Percentiles rank a stretch among this genome's conserved stretches.
These are phyloP conservation scores for Branchellion lobata DNA, from an alignment of 2,888 invertebrate genomes.

Conservation along the genomic window DNA sequence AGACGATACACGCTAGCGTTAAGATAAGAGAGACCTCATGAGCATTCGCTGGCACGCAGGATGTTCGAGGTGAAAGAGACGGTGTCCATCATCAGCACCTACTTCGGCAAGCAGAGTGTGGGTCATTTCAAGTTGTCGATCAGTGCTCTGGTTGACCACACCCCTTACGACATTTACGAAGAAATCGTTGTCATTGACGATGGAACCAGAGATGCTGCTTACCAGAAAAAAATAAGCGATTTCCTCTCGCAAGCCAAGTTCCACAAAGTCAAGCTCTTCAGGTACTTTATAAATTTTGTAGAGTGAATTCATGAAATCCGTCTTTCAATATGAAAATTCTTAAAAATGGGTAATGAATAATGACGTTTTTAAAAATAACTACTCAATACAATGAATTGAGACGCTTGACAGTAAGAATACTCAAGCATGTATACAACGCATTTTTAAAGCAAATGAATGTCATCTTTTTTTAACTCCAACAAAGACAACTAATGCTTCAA, in stretches of 20 bases:
- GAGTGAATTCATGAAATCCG: background rate
- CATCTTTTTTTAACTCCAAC: no score
- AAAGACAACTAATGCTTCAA: no score
- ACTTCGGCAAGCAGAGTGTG: constrained; percentile 48
- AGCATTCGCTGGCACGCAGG: no score
- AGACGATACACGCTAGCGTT: no score
- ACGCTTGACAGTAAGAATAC: background rate
- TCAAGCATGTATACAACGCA: no score
- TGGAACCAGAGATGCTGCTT: constrained; percentile 43
- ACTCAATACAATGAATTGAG: background rate
- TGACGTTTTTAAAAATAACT: background rate
- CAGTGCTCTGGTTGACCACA: constrained; percentile 50
- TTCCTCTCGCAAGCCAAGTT: constrained; percentile 48
- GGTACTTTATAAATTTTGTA: constrained; percentile 22
- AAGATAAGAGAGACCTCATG: no score
- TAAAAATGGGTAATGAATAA: background rate
- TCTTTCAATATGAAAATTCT: background rate
- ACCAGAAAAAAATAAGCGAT: constrained; percentile 44
- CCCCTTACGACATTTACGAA: constrained; percentile 48
- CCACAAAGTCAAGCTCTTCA: constrained; percentile 47
- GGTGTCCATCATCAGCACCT: constrained; percentile 51
- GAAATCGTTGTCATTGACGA: constrained; percentile 53
- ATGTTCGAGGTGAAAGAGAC: constrained; percentile 39
- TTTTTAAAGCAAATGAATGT: no score
- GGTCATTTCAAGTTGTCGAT: constrained; percentile 49